These are phyloP conservation scores for Lutjanus erythropterus DNA, from an alignment of 2,113 vertebrate species.

Conservation along the genomic window DNA sequence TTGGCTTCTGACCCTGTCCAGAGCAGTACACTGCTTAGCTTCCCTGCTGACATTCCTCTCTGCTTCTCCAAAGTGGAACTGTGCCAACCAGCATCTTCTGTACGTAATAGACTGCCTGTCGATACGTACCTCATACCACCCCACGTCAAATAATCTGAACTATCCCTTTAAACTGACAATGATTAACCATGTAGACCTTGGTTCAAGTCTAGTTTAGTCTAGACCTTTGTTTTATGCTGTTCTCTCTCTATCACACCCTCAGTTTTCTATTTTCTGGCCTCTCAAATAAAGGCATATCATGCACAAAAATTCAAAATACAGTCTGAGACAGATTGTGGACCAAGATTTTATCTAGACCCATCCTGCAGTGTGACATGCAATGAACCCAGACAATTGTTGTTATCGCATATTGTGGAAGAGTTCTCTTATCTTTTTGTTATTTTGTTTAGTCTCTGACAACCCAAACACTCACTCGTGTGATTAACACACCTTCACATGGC, in stretches of 20 bases:
- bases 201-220: too few species aligned
- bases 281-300: background rate
- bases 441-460: background rate
- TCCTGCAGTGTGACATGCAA: background rate
- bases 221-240: background rate
- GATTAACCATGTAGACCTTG: background rate
- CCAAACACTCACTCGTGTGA: background rate
- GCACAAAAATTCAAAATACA: background rate
- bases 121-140: too few species aligned
- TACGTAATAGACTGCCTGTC: too few species aligned
- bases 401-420: too few species aligned
- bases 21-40: too few species aligned
- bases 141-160: too few species aligned
- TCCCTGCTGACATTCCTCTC: too few species aligned
- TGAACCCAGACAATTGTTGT: background rate
- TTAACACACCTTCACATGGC: constrained; percentile 13
- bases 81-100: too few species aligned
- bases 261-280: background rate
- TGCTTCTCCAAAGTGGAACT: too few species aligned
- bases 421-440: background rate
- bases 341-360: background rate
- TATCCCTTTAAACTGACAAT: too few species aligned
- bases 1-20: too few species aligned
- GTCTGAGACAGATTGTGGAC: too few species aligned
- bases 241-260: background rate